Conservation (phyloP, 2,888 invertebrate species). For the Drosophila monieri region DNA sequence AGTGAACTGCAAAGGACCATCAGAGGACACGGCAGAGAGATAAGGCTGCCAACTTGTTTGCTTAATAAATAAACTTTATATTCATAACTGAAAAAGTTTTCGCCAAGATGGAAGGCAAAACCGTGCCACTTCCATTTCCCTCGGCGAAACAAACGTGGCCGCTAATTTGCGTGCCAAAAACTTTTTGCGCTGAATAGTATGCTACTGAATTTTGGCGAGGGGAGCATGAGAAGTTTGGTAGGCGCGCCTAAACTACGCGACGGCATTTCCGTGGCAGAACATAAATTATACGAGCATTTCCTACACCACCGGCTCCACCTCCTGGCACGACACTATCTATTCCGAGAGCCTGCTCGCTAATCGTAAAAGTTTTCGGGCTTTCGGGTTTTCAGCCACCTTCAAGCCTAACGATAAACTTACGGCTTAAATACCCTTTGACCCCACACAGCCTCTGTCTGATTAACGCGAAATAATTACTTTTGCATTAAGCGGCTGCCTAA, state of each 20-base stretch:
- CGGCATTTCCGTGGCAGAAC: slow-evolving; percentile 73
- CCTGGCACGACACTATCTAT: slow-evolving; percentile 58
- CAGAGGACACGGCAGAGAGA: slow-evolving; percentile 64
- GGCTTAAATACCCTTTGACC: slow-evolving; percentile 65
- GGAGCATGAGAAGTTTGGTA: slow-evolving; percentile 17
- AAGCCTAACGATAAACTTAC: slow-evolving; percentile 52
- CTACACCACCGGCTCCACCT: slow-evolving; percentile 48
- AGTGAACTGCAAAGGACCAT: slow-evolving; percentile 28
- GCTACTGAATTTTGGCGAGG: slow-evolving; percentile 50
- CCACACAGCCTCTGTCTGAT: slow-evolving; percentile 52
- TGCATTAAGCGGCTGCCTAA: slow-evolving; percentile 74
- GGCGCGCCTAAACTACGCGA: slow-evolving; percentile 57
- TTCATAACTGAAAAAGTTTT: slow-evolving; percentile 78
- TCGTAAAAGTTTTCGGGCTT: slow-evolving; percentile 74
- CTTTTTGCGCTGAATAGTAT: slow-evolving; percentile 64
- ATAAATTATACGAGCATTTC: slow-evolving; percentile 75
- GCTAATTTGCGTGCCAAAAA: slow-evolving; percentile 73
- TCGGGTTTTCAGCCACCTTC: slow-evolving; percentile 62
- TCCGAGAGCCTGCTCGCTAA: slow-evolving; percentile 55
- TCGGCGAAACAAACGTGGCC: slow-evolving; percentile 71
- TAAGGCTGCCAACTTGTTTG: slow-evolving; percentile 75
- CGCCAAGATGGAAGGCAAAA: slow-evolving; percentile 2
- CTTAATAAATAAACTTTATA: slow-evolving; percentile 79
- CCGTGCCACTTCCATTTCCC: slow-evolving; percentile 22
- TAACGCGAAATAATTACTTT: slow-evolving; percentile 77